These are phyloP conservation scores for Albula glossodonta DNA, from an alignment of 2,113 vertebrate genomes.

Conservation along the genomic window DNA sequence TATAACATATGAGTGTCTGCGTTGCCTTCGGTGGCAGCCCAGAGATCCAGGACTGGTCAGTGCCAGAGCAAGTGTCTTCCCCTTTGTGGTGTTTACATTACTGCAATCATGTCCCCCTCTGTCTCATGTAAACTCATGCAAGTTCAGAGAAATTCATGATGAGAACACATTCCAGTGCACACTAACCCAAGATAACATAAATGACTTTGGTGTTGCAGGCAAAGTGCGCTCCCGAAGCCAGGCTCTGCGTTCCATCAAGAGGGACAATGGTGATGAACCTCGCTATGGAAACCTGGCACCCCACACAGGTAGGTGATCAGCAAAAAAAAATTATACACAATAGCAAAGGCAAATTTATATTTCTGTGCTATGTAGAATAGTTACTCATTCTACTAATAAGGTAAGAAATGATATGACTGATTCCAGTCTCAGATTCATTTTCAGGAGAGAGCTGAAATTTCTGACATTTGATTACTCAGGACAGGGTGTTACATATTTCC, in stretches of 20 bases:
- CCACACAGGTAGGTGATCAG: constrained; percentile 80
- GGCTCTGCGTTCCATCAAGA: constrained; percentile 86
- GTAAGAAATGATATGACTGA: too few relatives aligned
- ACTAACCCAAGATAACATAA: neutral
- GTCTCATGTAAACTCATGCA: neutral
- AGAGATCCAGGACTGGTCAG: neutral
- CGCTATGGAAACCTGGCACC: constrained; percentile 81
- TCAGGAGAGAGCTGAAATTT: too few relatives aligned
- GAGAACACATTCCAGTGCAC: neutral
- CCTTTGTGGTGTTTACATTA: neutral
- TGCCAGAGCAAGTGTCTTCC: neutral
- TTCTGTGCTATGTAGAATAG: too few relatives aligned
- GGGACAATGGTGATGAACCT: constrained; percentile 78
- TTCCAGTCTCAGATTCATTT: too few relatives aligned
- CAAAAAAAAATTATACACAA: neutral
- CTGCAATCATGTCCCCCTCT: neutral
- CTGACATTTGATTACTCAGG: too few relatives aligned
- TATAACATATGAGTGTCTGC: neutral
- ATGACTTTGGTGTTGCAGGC: constrained; percentile 69
- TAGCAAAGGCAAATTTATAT: too few relatives aligned
- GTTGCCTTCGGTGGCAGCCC: neutral
- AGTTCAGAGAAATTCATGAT: neutral
- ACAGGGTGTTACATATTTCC: too few relatives aligned
- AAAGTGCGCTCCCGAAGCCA: constrained; percentile 87
- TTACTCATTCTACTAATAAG: too few relatives aligned